phyloP scores from a whole-genome alignment of 2,888 invertebrate species.

The Platycnemis pennipes region DNA sequence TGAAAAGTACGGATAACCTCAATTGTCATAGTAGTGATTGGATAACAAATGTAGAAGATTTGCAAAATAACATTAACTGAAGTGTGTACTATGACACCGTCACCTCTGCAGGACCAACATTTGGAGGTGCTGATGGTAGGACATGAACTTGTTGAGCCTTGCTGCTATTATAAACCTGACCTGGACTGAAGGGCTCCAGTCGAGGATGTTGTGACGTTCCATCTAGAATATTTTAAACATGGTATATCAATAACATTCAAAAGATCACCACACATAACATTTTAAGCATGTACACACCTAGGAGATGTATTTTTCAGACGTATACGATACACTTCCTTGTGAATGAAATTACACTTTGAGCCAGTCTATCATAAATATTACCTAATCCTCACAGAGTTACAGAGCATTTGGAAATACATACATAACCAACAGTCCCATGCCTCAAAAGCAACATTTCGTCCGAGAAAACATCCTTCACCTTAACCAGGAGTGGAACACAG shows the following conservation, averaged over 20 bases:
- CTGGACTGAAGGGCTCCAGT: conserved; percentile 92
- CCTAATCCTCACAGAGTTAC: too few relatives aligned
- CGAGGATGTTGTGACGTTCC: conserved; percentile 84
- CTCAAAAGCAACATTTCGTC: not conserved
- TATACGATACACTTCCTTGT: too few relatives aligned
- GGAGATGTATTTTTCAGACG: too few relatives aligned
- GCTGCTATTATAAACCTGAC: conserved; percentile 96
- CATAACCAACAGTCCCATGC: too few relatives aligned
- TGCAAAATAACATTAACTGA: not conserved
- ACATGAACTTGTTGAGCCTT: conserved; percentile 96
- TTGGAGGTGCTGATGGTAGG: conserved; percentile 80
- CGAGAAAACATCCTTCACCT: not conserved
- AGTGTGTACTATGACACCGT: conserved; percentile 19
- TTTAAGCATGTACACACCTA: too few relatives aligned
- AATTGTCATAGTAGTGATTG: not conserved
- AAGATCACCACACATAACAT: too few relatives aligned
- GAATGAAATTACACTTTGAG: too few relatives aligned
- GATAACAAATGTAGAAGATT: too few relatives aligned
- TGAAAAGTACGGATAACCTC: not conserved
- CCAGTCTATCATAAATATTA: too few relatives aligned
- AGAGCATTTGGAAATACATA: too few relatives aligned
- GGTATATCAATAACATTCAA: not conserved
- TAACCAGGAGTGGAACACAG: too few relatives aligned
- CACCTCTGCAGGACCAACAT: conserved; percentile 6
- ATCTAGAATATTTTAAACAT: conserved; percentile 30